A percentile compares a stretch with the other conserved stretches of the same genome.
These are phyloP conservation scores for Arremon brunneinucha DNA, from an alignment of 2,797 vertebrate species.

Conservation along the genomic window DNA sequence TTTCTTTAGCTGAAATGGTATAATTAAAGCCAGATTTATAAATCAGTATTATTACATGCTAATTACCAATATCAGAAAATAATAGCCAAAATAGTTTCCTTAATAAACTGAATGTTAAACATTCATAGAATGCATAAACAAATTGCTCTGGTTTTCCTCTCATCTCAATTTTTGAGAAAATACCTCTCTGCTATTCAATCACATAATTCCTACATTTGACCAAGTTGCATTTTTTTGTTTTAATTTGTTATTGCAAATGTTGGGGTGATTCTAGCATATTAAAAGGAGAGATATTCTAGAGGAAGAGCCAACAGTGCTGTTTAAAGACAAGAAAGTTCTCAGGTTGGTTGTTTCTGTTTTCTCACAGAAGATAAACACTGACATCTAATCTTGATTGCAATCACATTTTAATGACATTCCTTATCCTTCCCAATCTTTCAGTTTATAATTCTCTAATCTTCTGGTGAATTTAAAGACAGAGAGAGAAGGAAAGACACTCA, in stretches of 20 bases:
- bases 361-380: not conserved
- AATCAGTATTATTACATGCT: constrained; percentile 44
- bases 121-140: not conserved
- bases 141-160: constrained; percentile 14
- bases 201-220: not conserved
- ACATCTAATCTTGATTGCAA: constrained; percentile 15
- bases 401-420: constrained; percentile 39
- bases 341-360: constrained; percentile 4
- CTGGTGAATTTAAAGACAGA: not conserved
- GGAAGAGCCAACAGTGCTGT: not conserved
- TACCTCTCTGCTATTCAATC: not conserved
- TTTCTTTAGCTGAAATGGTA: constrained; percentile 36
- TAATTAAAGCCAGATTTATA: constrained; percentile 48
- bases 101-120: constrained; percentile 49
- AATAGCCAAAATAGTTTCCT: constrained; percentile 43
- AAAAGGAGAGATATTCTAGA: constrained; percentile 19
- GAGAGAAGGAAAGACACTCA: not conserved
- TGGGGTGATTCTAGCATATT: not conserved
- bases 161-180: constrained; percentile 35
- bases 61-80: constrained; percentile 64
- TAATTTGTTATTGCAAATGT: not conserved
- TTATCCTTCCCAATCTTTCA: constrained; percentile 34
- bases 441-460: constrained; percentile 34
- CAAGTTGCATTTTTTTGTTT: not conserved
- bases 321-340: not conserved